phyloP scores from a whole-genome alignment of 2,797 vertebrate species.

The Anguilla pacifica region DNA sequence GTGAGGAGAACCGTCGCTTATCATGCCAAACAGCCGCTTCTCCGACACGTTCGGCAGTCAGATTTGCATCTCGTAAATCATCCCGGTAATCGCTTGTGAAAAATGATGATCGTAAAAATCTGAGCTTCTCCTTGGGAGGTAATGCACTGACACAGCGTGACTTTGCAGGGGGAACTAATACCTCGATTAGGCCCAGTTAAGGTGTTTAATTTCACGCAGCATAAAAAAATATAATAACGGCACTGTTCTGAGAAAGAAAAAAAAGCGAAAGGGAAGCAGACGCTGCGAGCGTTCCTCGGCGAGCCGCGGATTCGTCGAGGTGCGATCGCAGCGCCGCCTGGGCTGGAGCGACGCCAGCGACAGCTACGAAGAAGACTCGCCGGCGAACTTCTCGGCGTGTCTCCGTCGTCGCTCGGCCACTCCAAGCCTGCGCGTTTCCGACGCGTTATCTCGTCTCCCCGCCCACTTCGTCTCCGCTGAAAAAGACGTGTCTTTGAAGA shows the following conservation, averaged over 20 bases:
- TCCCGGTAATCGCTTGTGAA: slow-evolving; percentile 27
- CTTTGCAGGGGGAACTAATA: slow-evolving; percentile 51
- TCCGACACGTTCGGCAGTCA: neutral
- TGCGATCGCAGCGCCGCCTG: slow-evolving; percentile 45
- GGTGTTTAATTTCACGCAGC: slow-evolving; percentile 56
- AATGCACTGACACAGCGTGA: slow-evolving; percentile 53
- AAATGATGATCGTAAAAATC: slow-evolving; percentile 28
- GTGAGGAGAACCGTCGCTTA: neutral
- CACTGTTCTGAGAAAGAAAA: neutral
- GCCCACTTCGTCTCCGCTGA: neutral
- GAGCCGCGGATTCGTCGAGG: slow-evolving; percentile 43
- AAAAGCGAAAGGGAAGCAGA: slow-evolving; percentile 37
- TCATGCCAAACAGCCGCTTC: neutral
- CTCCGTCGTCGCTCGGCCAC: neutral
- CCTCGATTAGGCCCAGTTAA: slow-evolving; percentile 38
- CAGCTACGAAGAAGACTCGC: neutral
- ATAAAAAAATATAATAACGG: slow-evolving; percentile 36
- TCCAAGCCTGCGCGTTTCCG: neutral
- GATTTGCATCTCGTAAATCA: slow-evolving; percentile 26
- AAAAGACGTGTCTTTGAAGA: neutral
- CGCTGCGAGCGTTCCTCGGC: slow-evolving; percentile 41
- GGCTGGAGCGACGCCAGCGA: slow-evolving; percentile 34
- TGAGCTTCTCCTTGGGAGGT: slow-evolving; percentile 26
- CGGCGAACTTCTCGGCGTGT: neutral
- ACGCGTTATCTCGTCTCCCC: neutral